Conservation (phyloP, 2,797 vertebrate genomes). For the Melanotaenia nigrans region DNA sequence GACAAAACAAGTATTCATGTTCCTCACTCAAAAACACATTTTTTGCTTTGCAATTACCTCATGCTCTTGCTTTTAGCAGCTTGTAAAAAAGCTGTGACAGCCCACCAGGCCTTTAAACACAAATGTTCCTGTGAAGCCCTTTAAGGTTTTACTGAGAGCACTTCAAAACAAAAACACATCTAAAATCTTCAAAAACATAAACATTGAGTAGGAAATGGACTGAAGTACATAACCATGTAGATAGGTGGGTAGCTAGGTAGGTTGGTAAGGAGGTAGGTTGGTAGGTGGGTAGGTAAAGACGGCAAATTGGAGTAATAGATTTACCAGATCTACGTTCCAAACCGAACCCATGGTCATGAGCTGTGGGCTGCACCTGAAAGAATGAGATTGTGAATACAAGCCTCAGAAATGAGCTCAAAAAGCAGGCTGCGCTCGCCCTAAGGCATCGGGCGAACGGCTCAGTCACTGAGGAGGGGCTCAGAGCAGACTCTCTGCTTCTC, state of each 20-base stretch:
- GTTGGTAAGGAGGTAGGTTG: too few relatives aligned
- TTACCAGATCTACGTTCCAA: neutral
- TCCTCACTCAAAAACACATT: neutral
- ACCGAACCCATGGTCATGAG: neutral
- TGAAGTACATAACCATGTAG: neutral
- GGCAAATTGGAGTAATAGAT: too few relatives aligned
- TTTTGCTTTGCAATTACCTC: slow-evolving; percentile 10
- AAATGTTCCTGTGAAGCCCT: neutral
- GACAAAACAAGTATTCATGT: slow-evolving; percentile 19
- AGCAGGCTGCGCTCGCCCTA: too few relatives aligned
- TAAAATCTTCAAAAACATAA: slow-evolving; percentile 12
- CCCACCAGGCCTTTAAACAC: slow-evolving; percentile 11
- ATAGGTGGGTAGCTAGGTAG: too few relatives aligned
- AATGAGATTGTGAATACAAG: too few relatives aligned
- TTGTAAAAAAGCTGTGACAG: slow-evolving; percentile 39
- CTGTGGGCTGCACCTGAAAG: neutral
- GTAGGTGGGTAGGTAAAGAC: too few relatives aligned
- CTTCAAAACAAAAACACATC: neutral
- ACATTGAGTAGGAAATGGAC: slow-evolving; percentile 4
- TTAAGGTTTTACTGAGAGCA: slow-evolving; percentile 1
- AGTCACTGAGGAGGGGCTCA: too few relatives aligned
- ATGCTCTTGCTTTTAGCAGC: slow-evolving; percentile 38
- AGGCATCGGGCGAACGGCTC: too few relatives aligned
- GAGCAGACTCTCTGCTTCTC: too few relatives aligned
- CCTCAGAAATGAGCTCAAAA: too few relatives aligned